These are phyloP conservation scores for Bothrops jararaca DNA, from an alignment of 2,113 vertebrate species.

Conservation along the genomic window DNA sequence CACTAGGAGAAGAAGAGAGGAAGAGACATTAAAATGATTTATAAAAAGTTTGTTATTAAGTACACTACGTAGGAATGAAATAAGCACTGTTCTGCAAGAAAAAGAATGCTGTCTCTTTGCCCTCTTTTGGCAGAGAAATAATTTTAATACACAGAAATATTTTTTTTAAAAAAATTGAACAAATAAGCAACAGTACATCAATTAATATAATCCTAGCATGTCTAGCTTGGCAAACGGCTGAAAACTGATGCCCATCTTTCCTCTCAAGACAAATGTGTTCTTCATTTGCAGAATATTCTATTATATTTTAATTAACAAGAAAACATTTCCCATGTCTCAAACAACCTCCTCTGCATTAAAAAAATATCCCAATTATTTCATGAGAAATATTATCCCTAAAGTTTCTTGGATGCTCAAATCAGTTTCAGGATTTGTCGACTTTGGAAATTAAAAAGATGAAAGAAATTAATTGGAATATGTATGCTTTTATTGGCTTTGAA, in stretches of 20 bases:
- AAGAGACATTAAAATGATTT: not conserved
- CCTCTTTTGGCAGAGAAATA: not conserved
- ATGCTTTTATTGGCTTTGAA: not conserved
- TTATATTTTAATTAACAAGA: not conserved
- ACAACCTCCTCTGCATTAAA: not conserved
- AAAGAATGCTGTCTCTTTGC: not conserved
- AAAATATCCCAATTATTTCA: not conserved
- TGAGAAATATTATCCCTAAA: not conserved
- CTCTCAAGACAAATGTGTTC: not conserved
- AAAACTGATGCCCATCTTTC: not conserved
- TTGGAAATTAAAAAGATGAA: not conserved
- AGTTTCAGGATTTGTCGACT: not conserved
- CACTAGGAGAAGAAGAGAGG: not conserved
- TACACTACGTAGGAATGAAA: conserved; percentile 7
- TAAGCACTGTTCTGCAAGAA: not conserved
- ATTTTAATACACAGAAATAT: not conserved
- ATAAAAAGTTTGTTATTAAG: not conserved
- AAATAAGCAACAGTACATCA: not conserved
- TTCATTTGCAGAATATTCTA: not conserved
- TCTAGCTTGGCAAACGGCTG: not conserved
- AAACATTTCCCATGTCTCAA: not conserved
- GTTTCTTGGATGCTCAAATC: not conserved
- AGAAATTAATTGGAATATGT: not conserved
- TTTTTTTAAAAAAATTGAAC: not conserved
- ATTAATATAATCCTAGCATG: not conserved